Percentiles rank a stretch among this genome's conserved stretches.
Conservation (phyloP, 2,888 invertebrate species). For the Hydrotaea diabolus region DNA sequence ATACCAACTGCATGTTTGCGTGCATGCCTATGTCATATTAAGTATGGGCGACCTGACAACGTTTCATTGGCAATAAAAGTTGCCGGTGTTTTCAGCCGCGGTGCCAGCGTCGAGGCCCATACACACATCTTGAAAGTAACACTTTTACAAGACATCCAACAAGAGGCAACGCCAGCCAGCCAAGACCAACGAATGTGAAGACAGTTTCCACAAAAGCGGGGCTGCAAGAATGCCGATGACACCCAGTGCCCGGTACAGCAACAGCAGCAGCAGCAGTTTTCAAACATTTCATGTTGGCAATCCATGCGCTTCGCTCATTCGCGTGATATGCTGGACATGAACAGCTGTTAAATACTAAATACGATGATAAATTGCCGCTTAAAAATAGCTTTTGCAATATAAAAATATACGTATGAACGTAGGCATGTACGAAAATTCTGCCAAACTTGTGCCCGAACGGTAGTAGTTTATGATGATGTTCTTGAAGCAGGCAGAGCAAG, state of each 20-base stretch:
- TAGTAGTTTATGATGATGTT: too few species aligned
- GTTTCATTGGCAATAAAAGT: background rate
- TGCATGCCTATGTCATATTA: background rate
- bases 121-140: background rate
- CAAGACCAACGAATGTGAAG: background rate
- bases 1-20: background rate
- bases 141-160: background rate
- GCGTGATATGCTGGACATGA: constrained; percentile 58
- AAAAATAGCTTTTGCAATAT: constrained; percentile 16
- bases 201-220: background rate
- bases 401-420: background rate
- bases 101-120: background rate
- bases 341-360: constrained; percentile 63
- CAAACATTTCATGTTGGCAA: background rate
- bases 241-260: background rate
- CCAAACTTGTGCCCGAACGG: background rate
- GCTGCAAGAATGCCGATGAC: too few species aligned
- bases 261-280: background rate
- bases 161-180: background rate
- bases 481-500: too few species aligned
- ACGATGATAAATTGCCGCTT: constrained; percentile 63
- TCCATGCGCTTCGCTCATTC: background rate
- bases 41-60: background rate
- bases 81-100: background rate
- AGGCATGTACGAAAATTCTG: background rate